These are phyloP conservation scores for Pyrrhia umbra DNA, from an alignment of 2,888 invertebrate genomes.

Conservation along the genomic window DNA sequence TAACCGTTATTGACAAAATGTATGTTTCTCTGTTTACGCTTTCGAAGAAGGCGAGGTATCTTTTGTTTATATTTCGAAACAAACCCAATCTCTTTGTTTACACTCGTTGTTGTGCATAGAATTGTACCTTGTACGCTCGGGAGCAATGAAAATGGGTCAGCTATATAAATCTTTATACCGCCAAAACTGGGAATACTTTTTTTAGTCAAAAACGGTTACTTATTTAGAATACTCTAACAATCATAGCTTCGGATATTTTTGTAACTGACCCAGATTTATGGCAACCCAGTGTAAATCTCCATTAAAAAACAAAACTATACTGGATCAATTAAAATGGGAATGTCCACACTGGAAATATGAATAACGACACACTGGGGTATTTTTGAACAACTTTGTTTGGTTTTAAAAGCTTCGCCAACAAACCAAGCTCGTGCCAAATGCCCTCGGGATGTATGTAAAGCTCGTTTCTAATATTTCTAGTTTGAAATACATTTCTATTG, in stretches of 20 bases:
- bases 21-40: not conserved
- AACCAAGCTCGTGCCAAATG: conserved; percentile 2
- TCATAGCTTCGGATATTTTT: not conserved
- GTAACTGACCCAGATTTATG: not conserved
- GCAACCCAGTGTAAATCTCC: not conserved
- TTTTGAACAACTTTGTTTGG: conserved; percentile 29
- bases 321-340: conserved; percentile 38
- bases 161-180: not conserved
- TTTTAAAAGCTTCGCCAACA: conserved; percentile 30
- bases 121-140: not conserved
- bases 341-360: conserved; percentile 19
- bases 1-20: not conserved
- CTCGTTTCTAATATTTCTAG: conserved; percentile 26
- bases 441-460: conserved; percentile 1
- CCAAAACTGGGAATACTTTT: not conserved
- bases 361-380: conserved; percentile 31
- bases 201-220: not conserved
- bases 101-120: not conserved
- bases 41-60: not conserved
- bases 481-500: conserved; percentile 3
- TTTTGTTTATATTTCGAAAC: not conserved
- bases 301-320: conserved; percentile 5
- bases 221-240: not conserved
- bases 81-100: conserved; percentile 10
- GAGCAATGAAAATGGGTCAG: not conserved